phyloP scores from a whole-genome alignment of 2,888 invertebrate species.

The Thysanoteuthis rhombus region DNA sequence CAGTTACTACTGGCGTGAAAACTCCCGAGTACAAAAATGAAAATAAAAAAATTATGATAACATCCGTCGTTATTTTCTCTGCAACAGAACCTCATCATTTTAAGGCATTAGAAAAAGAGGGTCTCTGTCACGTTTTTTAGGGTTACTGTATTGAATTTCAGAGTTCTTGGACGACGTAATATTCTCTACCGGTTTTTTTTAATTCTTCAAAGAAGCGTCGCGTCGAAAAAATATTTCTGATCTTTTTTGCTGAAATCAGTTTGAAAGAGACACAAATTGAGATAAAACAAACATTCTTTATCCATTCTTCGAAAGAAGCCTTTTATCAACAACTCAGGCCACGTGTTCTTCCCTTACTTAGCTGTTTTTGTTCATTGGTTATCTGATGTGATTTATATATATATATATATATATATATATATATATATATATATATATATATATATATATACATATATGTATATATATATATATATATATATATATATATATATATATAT shows the following conservation, averaged over 20 bases:
- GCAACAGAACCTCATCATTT: background rate
- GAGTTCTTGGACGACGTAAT: background rate
- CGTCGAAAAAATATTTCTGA: background rate
- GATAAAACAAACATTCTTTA: background rate
- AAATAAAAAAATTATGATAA: background rate
- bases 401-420: background rate
- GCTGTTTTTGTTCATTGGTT: background rate
- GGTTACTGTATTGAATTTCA: background rate
- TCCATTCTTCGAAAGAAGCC: background rate
- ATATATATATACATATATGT: background rate
- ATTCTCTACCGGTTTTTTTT: background rate
- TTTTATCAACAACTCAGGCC: background rate
- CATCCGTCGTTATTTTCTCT: background rate
- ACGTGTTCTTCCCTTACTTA: background rate
- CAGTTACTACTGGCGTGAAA: no score
- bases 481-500: background rate
- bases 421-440: background rate
- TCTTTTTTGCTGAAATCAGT: background rate
- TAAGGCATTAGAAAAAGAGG: background rate
- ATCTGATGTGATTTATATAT: background rate
- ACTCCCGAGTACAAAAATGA: no score
- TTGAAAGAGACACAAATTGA: background rate
- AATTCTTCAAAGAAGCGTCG: background rate
- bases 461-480: background rate
- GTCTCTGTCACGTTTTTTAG: background rate